Conservation (phyloP, 1,140 invertebrate genomes). For the Tetramorium simillimum region DNA sequence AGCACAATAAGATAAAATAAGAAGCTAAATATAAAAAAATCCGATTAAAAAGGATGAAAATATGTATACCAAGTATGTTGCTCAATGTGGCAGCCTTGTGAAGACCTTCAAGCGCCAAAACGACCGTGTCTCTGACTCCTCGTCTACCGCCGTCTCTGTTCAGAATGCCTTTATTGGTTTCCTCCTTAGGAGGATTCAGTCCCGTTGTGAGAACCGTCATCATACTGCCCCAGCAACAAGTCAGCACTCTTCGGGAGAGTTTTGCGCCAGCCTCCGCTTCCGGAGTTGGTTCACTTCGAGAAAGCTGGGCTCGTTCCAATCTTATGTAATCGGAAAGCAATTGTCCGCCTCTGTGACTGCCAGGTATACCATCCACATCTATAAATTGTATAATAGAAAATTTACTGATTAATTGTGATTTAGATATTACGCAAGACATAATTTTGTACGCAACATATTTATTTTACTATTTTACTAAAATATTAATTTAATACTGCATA, state of each 20-base stretch:
- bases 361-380: slow-evolving; percentile 94
- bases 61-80: slow-evolving; percentile 87
- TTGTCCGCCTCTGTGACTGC: slow-evolving; percentile 88
- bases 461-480: no score
- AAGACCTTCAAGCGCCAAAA: slow-evolving; percentile 92
- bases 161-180: slow-evolving; percentile 81
- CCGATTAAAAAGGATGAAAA: background rate
- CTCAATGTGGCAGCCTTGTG: slow-evolving; percentile 93
- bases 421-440: background rate
- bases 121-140: slow-evolving; percentile 91
- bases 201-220: slow-evolving; percentile 94
- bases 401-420: background rate
- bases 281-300: slow-evolving; percentile 89
- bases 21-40: background rate
- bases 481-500: slow-evolving; percentile 78
- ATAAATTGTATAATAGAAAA: slow-evolving; percentile 35
- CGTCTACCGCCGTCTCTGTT: slow-evolving; percentile 86
- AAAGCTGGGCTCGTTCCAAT: slow-evolving; percentile 89
- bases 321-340: slow-evolving; percentile 94
- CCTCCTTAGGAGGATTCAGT: slow-evolving; percentile 85
- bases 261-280: slow-evolving; percentile 90
- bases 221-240: slow-evolving; percentile 96
- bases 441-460: background rate
- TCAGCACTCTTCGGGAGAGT: slow-evolving; percentile 90
- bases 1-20: slow-evolving; percentile 64